Evolutionary conservation across 2,888 invertebrate species (phyloP).

Genomic region (Chloromyia formosa): DNA sequence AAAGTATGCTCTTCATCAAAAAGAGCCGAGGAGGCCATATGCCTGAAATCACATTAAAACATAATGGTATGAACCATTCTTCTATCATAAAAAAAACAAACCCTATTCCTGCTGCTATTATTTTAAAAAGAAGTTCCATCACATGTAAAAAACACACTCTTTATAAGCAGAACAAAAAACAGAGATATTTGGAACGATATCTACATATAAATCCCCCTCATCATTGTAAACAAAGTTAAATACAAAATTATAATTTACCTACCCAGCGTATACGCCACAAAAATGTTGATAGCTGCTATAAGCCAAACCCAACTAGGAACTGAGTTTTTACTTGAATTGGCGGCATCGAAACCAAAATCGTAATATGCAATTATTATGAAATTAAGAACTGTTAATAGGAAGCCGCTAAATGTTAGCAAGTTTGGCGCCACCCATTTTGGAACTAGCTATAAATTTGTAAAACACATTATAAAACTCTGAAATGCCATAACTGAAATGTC

Average conservation of each 20-base stretch:
- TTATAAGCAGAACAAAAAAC: too few species aligned
- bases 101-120: too few species aligned
- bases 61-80: too few species aligned
- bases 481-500: constrained; percentile 1
- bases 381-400: constrained; percentile 88
- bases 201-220: too few species aligned
- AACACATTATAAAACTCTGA: constrained; percentile 8
- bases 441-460: constrained; percentile 72
- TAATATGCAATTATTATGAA: constrained; percentile 85
- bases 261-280: constrained; percentile 96
- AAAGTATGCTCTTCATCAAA: too few species aligned
- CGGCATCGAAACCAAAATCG: constrained; percentile 80
- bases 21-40: too few species aligned
- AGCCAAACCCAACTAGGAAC: constrained; percentile 90
- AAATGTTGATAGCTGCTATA: constrained; percentile 85
- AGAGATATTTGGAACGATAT: too few species aligned
- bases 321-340: constrained; percentile 62
- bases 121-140: too few species aligned
- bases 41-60: too few species aligned
- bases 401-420: constrained; percentile 92
- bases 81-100: too few species aligned
- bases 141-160: too few species aligned
- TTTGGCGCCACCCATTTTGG: constrained; percentile 98
- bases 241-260: constrained; percentile 58
- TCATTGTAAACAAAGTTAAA: too few species aligned